These are phyloP conservation scores for Lutjanus erythropterus DNA, from an alignment of 2,113 vertebrate genomes.

Conservation along the genomic window DNA sequence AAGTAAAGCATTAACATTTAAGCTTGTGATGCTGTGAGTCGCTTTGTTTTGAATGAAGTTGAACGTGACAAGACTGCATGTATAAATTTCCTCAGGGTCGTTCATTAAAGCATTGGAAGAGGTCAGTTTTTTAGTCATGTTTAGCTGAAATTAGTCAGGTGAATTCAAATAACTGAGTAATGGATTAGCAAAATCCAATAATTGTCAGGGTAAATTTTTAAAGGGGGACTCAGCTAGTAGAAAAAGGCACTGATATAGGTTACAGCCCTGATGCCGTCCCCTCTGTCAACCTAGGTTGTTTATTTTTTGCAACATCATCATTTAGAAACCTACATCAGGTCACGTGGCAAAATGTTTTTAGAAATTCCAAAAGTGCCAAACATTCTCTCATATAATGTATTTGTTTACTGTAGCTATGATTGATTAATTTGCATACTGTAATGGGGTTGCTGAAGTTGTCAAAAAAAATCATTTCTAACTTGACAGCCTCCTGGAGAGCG, in stretches of 20 bases:
- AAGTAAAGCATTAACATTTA: not conserved
- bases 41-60: slow-evolving; percentile 3
- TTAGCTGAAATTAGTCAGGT: not conserved
- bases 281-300: no score
- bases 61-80: not conserved
- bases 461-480: slow-evolving; percentile 1
- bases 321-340: no score
- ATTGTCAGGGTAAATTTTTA: not conserved
- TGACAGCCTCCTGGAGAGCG: no score
- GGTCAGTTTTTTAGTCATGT: not conserved
- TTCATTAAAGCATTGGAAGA: slow-evolving; percentile 7
- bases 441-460: not conserved
- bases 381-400: not conserved
- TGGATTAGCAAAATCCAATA: not conserved
- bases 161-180: not conserved
- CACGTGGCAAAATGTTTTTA: no score
- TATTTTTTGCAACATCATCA: no score
- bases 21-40: not conserved
- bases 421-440: not conserved
- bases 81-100: not conserved
- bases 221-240: no score
- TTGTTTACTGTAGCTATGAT: not conserved
- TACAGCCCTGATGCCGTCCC: no score
- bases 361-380: not conserved
- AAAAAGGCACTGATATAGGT: no score